Base-by-base conservation (phyloP, 2,797 vertebrate species). In the Liparis tanakae region DNA sequence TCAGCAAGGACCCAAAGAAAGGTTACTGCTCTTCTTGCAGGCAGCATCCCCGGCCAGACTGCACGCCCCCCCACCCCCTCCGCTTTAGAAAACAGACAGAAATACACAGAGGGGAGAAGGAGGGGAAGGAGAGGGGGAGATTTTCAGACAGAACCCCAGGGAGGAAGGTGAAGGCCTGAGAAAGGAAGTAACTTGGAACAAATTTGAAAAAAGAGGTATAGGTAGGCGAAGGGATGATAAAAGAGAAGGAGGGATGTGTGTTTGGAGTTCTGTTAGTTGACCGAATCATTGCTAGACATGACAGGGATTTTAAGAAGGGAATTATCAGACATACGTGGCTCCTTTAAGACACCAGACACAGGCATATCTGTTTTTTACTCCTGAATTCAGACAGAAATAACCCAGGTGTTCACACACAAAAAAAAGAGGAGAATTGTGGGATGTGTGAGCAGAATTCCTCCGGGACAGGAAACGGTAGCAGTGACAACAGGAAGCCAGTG, bases 1-100 rank as follows among this genome's bases (percentile, higher is more conserved):
- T 91, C 89, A 89, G 87, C 80, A 83, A 87, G 79, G 83, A 88
- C 74, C 83, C 70, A 84, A 83, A 87, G 80, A 89, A 93, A 91
- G 86, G 86, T 87, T 87, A 77, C 66, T 81, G 64, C 79, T 89
- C 65, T 73, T 79, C 76, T 75, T 61, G n/a, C 79, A 76, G 80
- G 78, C 86, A 79, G 80, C 60, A 74, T 65, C 80, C 75, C 69
- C 69, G 69, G 67, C 69, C 79, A 87, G 76, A 82, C 86, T 72
- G 68, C 76, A 61, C 17, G 0, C 44, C 14, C 48, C 36, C 64
- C 34, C 55, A 0, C 12, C 20, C 14, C 20, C 6, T 43, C 14
- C 10, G 1, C 39, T 44, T 54, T 55, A 41, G 10, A 80, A 73
- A 61, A 61, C 77, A 79, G 77, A 84, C 76, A 75, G 76, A 85